phyloP scores from a whole-genome alignment of 23 tunicate genomes.

The Ciona savignyi region DNA sequence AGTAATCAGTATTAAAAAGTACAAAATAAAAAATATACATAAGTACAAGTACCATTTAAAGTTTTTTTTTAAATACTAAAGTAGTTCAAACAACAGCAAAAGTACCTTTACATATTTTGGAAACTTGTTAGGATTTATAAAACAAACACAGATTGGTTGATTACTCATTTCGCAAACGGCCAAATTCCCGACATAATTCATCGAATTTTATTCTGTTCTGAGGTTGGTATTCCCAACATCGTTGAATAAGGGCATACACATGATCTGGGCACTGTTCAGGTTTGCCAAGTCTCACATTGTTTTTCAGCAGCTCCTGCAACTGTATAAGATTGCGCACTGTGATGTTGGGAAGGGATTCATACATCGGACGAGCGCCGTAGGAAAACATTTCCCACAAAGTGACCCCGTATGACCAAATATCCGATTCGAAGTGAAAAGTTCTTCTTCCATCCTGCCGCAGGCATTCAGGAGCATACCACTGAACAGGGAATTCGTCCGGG shows the following conservation, averaged over 20 bases:
- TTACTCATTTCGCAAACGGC: slow-evolving; percentile 3
- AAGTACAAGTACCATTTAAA: too few relatives aligned
- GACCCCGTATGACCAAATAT: slow-evolving; percentile 90
- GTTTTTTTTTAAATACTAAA: too few relatives aligned
- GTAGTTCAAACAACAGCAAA: too few relatives aligned
- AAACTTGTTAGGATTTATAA: background rate
- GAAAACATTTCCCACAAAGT: slow-evolving; percentile 92
- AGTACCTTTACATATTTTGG: too few relatives aligned
- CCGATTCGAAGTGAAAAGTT: slow-evolving; percentile 49
- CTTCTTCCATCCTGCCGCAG: slow-evolving; percentile 14
- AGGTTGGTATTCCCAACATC: slow-evolving; percentile 80
- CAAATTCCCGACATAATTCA: slow-evolving; percentile 16
- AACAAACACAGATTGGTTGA: too few relatives aligned
- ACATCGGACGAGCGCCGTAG: slow-evolving; percentile 52
- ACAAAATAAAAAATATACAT: too few relatives aligned
- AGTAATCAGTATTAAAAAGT: too few relatives aligned
- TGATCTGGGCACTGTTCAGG: slow-evolving; percentile 56
- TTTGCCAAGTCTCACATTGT: slow-evolving; percentile 45
- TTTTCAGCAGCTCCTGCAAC: slow-evolving; percentile 2
- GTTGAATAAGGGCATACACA: slow-evolving; percentile 38
- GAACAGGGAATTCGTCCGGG: slow-evolving; percentile 74
- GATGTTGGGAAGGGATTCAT: slow-evolving; percentile 16
- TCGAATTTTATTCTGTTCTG: slow-evolving; percentile 31
- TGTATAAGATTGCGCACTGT: slow-evolving; percentile 1
- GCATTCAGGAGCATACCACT: slow-evolving; percentile 97